These are phyloP conservation scores for Halictus rubicundus DNA, from an alignment of 1,140 invertebrate genomes.

Conservation along the genomic window DNA sequence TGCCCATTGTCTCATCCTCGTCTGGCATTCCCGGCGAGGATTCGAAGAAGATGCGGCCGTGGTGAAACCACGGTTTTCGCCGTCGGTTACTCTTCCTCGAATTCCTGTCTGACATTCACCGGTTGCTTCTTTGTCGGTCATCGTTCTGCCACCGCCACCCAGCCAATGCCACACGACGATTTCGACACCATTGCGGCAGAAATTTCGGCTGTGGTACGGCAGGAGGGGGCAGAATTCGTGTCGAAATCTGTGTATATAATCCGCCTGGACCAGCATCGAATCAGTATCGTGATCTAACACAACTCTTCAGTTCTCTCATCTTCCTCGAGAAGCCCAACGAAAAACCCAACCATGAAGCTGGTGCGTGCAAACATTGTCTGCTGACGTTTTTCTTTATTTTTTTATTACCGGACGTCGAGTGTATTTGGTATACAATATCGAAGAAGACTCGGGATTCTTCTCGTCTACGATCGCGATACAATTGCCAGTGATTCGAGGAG, in stretches of 20 bases:
- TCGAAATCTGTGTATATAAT: conserved; percentile 54
- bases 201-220: conserved; percentile 37
- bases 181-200: conserved; percentile 50
- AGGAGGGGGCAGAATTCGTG: conserved; percentile 44
- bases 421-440: background rate
- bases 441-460: background rate
- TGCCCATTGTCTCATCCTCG: conserved; percentile 23
- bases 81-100: conserved; percentile 31
- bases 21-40: conserved; percentile 19
- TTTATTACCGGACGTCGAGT: conserved; percentile 1
- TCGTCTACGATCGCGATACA: background rate
- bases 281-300: conserved; percentile 56
- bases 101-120: conserved; percentile 52
- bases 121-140: conserved; percentile 36
- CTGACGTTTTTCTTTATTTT: background rate
- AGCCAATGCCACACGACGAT: conserved; percentile 39
- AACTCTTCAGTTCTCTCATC: conserved; percentile 12
- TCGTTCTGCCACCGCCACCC: conserved; percentile 48
- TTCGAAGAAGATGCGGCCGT: conserved; percentile 10
- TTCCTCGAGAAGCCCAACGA: background rate
- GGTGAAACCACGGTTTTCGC: conserved; percentile 40
- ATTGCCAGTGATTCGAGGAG: background rate
- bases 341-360: conserved; percentile 52
- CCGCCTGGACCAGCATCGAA: conserved; percentile 20
- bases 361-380: conserved; percentile 49